A percentile compares a stretch with the other conserved stretches of the same genome.
These are phyloP conservation scores for Rhysida immarginata DNA, from an alignment of 1,140 invertebrate species.

Conservation along the genomic window DNA sequence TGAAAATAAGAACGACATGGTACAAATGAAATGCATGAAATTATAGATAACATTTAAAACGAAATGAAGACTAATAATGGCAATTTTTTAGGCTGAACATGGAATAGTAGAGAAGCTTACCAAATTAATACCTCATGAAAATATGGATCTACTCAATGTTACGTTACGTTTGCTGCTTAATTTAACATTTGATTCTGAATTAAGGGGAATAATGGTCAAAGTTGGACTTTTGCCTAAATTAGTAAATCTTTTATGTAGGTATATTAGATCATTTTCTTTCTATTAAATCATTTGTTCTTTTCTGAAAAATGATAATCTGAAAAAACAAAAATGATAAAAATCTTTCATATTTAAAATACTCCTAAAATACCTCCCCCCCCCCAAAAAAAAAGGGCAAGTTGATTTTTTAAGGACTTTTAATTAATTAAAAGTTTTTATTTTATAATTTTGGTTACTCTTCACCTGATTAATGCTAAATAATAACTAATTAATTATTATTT, in stretches of 20 bases:
- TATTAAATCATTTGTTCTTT: not conserved
- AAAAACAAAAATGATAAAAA: not conserved
- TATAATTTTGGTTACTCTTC: no score
- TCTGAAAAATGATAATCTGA: not conserved
- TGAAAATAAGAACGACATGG: slow-evolving; percentile 90
- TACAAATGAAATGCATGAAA: no score
- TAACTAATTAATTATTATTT: not conserved
- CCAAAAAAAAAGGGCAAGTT: no score
- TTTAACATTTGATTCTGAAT: slow-evolving; percentile 84
- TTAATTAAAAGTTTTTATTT: no score
- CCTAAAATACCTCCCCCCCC: no score
- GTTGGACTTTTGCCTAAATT: slow-evolving; percentile 76
- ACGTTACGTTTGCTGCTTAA: slow-evolving; percentile 83
- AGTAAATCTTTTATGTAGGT: slow-evolving; percentile 68
- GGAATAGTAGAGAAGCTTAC: slow-evolving; percentile 38
- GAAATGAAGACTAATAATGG: no score
- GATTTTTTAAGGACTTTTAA: no score
- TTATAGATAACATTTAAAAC: no score
- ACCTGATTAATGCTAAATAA: no score
- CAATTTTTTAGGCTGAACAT: slow-evolving; percentile 29
- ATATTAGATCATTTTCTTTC: not conserved
- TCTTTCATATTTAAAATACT: no score
- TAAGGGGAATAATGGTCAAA: slow-evolving; percentile 77
- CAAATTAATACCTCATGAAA: slow-evolving; percentile 31
- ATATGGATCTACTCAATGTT: slow-evolving; percentile 63